Evolutionary conservation across 2,888 invertebrate genomes (phyloP).

Genomic region (Aspidapion aeneum): DNA sequence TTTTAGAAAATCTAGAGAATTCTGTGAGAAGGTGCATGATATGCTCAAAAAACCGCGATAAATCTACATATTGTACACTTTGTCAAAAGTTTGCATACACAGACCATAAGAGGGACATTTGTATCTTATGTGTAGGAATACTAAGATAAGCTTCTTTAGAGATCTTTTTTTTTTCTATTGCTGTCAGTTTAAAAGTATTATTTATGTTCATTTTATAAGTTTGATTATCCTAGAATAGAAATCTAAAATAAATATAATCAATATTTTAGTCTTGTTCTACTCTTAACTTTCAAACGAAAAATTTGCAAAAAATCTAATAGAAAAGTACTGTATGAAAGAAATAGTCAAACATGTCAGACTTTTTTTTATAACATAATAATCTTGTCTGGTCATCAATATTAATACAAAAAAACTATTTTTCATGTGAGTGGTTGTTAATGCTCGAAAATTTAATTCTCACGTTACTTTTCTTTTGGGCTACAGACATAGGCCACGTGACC

Average conservation of each 20-base stretch:
- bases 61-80: neutral
- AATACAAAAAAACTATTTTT: neutral
- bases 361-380: too few species aligned
- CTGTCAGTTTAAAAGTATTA: neutral
- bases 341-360: neutral
- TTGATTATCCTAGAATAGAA: neutral
- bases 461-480: neutral
- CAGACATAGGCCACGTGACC: too few species aligned
- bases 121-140: neutral
- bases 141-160: neutral
- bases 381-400: neutral
- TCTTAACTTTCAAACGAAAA: neutral
- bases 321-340: neutral
- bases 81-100: too few species aligned
- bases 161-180: neutral
- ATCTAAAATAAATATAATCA: too few species aligned
- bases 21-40: neutral
- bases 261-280: too few species aligned
- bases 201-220: neutral
- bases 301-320: neutral
- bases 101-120: too few species aligned
- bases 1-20: neutral
- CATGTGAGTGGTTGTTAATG: neutral
- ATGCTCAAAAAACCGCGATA: neutral
- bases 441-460: neutral